Conservation (phyloP, 2,113 vertebrate genomes). For the Megaleporinus macrocephalus region DNA sequence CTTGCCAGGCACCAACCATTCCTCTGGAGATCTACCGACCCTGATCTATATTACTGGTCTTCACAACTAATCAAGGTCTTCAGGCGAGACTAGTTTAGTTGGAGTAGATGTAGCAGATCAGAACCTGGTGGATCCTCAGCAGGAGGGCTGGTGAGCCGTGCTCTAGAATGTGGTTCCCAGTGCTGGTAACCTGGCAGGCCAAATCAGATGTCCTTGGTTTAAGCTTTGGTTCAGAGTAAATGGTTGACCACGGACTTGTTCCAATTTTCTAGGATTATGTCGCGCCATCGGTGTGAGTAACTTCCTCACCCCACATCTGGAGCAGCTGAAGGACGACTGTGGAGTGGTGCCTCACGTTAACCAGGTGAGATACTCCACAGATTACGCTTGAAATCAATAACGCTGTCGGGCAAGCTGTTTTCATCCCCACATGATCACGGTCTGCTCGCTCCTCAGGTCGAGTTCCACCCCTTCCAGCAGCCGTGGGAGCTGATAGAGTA, state of each 20-base stretch:
- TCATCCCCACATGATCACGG: not conserved
- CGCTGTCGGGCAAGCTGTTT: not conserved
- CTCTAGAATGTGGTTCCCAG: not conserved
- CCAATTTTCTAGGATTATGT: constrained; percentile 73
- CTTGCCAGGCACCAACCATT: not conserved
- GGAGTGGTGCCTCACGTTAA: constrained; percentile 77
- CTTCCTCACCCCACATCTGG: constrained; percentile 83
- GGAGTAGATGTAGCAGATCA: not conserved
- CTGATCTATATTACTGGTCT: not conserved
- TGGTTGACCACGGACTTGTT: not conserved
- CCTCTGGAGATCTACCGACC: not conserved
- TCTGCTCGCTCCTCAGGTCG: constrained; percentile 62
- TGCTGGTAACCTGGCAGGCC: too few species aligned
- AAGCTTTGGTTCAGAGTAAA: too few species aligned
- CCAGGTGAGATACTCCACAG: constrained; percentile 68
- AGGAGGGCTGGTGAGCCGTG: not conserved
- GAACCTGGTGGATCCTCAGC: not conserved
- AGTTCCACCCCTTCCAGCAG: constrained; percentile 84
- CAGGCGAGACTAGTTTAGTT: not conserved
- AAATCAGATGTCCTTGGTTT: too few species aligned
- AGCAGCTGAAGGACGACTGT: constrained; percentile 81
- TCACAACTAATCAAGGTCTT: not conserved
- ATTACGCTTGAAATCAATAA: not conserved
- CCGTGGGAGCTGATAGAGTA: constrained; percentile 74
- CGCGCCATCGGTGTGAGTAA: constrained; percentile 82